A percentile compares a stretch with the other conserved stretches of the same genome.
phyloP scores from a whole-genome alignment of 2,888 invertebrate genomes.

The Aproaerema taeniolella region DNA sequence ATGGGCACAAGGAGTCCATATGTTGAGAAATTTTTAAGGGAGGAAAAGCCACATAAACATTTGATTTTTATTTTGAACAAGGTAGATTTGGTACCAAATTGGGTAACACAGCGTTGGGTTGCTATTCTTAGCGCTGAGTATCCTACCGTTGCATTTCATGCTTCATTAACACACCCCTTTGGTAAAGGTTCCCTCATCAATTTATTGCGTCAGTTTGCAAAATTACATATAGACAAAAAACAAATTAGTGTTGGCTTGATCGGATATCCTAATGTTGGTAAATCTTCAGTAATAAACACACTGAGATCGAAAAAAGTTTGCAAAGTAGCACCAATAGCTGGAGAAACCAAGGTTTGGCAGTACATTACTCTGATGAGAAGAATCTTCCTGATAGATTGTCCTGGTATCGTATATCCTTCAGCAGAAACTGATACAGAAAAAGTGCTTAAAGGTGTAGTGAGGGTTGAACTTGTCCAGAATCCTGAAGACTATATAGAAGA shows the following conservation, averaged over 20 bases:
- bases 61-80: constrained; percentile 98
- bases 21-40: constrained; percentile 93
- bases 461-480: constrained; percentile 94
- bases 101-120: constrained; percentile 99
- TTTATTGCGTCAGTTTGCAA: constrained; percentile 95
- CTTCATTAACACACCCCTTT: constrained; percentile 98
- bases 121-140: constrained; percentile 95
- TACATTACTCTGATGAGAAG: constrained; percentile 98
- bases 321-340: constrained; percentile 98
- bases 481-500: constrained; percentile 96
- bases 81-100: constrained; percentile 96
- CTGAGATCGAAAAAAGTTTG: constrained; percentile 97
- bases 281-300: constrained; percentile 98
- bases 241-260: constrained; percentile 99
- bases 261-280: constrained; percentile 99
- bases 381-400: constrained; percentile 98
- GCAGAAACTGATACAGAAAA: constrained; percentile 96
- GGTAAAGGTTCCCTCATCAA: constrained; percentile 98
- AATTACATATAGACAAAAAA: constrained; percentile 96
- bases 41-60: constrained; percentile 98
- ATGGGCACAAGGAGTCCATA: constrained; percentile 96
- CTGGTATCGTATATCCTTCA: constrained; percentile 98
- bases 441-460: constrained; percentile 97
- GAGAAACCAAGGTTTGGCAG: constrained; percentile 99
- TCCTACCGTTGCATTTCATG: constrained; percentile 99